Evolutionary conservation across 2,797 vertebrate genomes (phyloP).

Genomic region (Valencia hispanica): DNA sequence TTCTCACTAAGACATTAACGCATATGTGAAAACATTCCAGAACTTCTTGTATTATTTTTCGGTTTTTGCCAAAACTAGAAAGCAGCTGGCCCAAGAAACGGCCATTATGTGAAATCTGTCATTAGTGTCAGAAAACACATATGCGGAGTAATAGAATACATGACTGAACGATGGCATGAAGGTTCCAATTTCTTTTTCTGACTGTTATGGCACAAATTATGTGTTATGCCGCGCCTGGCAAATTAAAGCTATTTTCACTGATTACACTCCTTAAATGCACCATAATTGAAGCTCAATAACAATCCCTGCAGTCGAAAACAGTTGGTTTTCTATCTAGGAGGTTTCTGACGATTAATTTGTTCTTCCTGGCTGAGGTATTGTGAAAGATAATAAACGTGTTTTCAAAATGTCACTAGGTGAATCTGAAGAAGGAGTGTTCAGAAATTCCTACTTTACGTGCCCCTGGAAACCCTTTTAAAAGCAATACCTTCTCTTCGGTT

Average conservation of each 20-base stretch:
- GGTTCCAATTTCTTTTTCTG: conserved; percentile 38
- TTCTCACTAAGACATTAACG: background rate
- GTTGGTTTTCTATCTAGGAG: background rate
- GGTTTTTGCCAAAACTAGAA: background rate
- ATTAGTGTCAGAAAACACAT: background rate
- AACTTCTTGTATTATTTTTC: background rate
- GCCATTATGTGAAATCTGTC: background rate
- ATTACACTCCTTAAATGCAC: conserved; percentile 23
- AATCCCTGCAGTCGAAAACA: conserved; percentile 29
- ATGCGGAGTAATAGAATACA: background rate
- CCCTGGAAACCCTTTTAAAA: conserved; percentile 19
- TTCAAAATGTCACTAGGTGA: conserved; percentile 22
- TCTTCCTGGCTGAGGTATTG: conserved; percentile 18
- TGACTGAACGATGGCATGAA: conserved; percentile 31
- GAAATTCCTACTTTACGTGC: conserved; percentile 7
- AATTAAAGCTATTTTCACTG: conserved; percentile 16
- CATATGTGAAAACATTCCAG: background rate
- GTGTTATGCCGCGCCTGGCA: background rate
- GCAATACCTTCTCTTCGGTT: background rate
- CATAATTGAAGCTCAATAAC: conserved; percentile 20
- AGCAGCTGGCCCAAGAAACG: background rate
- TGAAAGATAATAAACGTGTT: conserved; percentile 22
- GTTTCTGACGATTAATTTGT: conserved; percentile 32
- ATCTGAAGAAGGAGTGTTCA: conserved; percentile 6
- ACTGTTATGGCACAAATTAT: conserved; percentile 32